Base-by-base conservation (phyloP, 2,113 vertebrate genomes). In the Hemichromis elongatus region DNA sequence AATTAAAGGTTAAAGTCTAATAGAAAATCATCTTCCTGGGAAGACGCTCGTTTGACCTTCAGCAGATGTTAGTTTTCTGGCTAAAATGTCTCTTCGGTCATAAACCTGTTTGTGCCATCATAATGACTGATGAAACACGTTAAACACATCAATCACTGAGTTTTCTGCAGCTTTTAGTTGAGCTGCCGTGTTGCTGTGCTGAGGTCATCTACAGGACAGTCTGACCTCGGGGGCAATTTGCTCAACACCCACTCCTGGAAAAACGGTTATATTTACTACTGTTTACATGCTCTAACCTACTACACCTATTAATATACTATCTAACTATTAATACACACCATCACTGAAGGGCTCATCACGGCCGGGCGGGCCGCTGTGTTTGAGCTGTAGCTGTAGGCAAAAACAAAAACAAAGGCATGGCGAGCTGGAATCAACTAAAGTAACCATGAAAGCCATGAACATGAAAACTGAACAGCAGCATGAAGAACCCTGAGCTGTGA, bases 1-100 rank as follows among this genome's bases (percentile, higher is more conserved):
- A 79, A 87, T 85, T 78, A 84, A 86, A 90, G 82, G 82, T 84
- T 86, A 79, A 78, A 84, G 85, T 63, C 63, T 24, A 82, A 82
- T 68, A 81, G 73, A 77, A 87, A 85, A 81, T 77, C 56, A 50
- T 47, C 33, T 59, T 89, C 63, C 28, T 82, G 75, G 37, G 81
- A 55, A 80, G 78, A 54, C 6, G 24, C 55, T 87, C 73, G 5
- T 81, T 28, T 81, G 88, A 84, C 83, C 77, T 90, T 88, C 63
- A 59, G 47, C 82, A 79, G 47, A 86, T 89, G 75, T 88, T 82
- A 84, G 9, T 42, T 85, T 77, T 12, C 12, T 26, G 47, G 24
- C 80, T 79, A 24, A 80, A 54, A 26, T 28, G 5, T 8, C 37
- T 21, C 11, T 59, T 7, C 2, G 4, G 24, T 19, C 16, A 30